Percentiles rank a stretch among this genome's conserved stretches.
These are phyloP conservation scores for Phaonia tiefii DNA, from an alignment of 2,888 invertebrate species.

Conservation along the genomic window DNA sequence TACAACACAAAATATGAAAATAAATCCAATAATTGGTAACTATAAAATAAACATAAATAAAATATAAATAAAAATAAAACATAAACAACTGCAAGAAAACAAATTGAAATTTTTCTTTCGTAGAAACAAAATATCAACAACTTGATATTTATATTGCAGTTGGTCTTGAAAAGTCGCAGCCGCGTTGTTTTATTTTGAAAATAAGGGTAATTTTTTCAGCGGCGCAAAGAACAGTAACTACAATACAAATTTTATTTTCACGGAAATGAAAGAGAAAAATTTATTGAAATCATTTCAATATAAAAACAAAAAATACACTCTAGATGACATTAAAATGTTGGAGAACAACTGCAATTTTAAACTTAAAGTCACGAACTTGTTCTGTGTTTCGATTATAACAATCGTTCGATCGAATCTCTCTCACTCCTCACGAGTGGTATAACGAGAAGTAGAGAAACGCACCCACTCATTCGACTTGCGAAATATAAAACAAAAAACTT, in stretches of 20 bases:
- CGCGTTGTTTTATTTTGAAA: constrained; percentile 5
- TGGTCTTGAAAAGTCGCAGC: neutral
- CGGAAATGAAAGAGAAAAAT: constrained; percentile 2
- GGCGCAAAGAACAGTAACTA: neutral
- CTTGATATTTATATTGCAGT: constrained; percentile 1
- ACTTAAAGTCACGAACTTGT: too few species aligned
- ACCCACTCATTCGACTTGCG: too few species aligned
- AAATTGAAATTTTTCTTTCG: neutral
- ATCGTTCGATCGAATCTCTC: too few species aligned
- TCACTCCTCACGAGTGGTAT: too few species aligned
- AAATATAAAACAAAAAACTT: too few species aligned
- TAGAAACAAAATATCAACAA: neutral
- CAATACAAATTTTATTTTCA: neutral
- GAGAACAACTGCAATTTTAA: neutral
- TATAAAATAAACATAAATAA: constrained; percentile 12
- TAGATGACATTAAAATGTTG: neutral
- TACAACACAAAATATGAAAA: constrained; percentile 43
- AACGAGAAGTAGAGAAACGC: too few species aligned
- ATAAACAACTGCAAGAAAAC: constrained; percentile 10
- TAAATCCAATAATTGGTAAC: constrained; percentile 33
- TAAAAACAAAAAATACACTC: neutral
- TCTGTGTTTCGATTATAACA: too few species aligned
- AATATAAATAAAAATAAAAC: constrained; percentile 28
- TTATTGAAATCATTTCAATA: constrained; percentile 1
- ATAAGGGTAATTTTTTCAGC: neutral